Conservation (phyloP, 2,888 invertebrate species). For the Ophion ellenae region DNA sequence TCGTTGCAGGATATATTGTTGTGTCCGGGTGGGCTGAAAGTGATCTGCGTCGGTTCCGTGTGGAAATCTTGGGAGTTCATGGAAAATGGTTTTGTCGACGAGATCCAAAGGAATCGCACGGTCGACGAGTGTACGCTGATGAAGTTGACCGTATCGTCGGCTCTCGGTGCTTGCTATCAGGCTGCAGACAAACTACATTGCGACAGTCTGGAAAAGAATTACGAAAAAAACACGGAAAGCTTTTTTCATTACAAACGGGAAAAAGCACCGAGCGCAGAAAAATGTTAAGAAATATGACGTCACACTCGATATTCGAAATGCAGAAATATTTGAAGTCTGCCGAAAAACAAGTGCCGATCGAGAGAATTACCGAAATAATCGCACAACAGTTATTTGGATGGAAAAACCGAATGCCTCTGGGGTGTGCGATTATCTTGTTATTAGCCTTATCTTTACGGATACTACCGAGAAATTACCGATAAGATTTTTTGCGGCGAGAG, state of each 20-base stretch:
- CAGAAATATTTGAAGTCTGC: background rate
- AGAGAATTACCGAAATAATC: background rate
- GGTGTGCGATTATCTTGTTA: background rate
- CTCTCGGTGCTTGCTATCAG: slow-evolving; percentile 94
- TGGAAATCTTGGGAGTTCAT: slow-evolving; percentile 96
- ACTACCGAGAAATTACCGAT: background rate
- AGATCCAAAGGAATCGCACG: slow-evolving; percentile 84
- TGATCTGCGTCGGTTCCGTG: slow-evolving; percentile 97
- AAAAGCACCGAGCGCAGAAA: slow-evolving; percentile 22
- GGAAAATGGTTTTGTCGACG: slow-evolving; percentile 88
- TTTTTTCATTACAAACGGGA: slow-evolving; percentile 86
- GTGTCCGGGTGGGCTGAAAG: slow-evolving; percentile 87
- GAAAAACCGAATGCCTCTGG: background rate
- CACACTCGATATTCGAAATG: background rate
- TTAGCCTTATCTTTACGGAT: background rate
- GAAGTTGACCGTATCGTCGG: slow-evolving; percentile 90
- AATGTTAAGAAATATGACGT: background rate
- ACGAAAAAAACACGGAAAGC: slow-evolving; percentile 88
- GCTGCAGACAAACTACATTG: slow-evolving; percentile 90
- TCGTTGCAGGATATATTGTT: slow-evolving; percentile 84
- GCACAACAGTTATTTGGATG: background rate
- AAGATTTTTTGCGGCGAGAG: background rate
- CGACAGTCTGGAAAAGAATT: slow-evolving; percentile 88
- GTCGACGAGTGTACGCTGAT: slow-evolving; percentile 87
- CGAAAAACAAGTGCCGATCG: background rate